Percentiles rank a stretch among this genome's conserved stretches.
phyloP scores from a whole-genome alignment of 1,140 invertebrate species.

The Drosophila lacertosa region DNA sequence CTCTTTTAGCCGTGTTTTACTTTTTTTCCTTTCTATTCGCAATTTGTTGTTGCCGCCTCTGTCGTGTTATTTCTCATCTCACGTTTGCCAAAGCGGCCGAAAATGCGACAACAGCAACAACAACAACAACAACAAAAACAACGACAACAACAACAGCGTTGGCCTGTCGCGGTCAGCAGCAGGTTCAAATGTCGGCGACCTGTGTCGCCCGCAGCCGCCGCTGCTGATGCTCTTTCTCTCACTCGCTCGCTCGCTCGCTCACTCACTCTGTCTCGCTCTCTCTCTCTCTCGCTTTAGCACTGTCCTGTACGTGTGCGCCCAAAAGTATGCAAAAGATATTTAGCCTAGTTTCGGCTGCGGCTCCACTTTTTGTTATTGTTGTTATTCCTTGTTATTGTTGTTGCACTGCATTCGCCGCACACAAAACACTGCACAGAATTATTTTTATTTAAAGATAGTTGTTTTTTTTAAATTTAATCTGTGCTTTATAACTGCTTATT shows the following conservation, averaged over 20 bases:
- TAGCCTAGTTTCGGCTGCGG: constrained; percentile 69
- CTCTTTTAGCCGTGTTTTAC: constrained; percentile 53
- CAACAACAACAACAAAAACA: constrained; percentile 26
- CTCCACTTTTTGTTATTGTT: constrained; percentile 26
- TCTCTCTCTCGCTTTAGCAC: constrained; percentile 9
- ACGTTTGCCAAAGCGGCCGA: constrained; percentile 39
- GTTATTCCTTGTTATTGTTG: constrained; percentile 22
- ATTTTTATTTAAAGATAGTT: neutral
- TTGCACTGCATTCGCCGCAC: constrained; percentile 8
- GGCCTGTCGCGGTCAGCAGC: constrained; percentile 49
- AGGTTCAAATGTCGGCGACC: constrained; percentile 81
- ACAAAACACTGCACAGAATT: constrained; percentile 1
- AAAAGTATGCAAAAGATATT: constrained; percentile 74
- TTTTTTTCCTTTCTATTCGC: constrained; percentile 16
- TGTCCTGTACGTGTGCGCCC: constrained; percentile 42
- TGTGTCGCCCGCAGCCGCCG: constrained; percentile 30
- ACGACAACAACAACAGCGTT: constrained; percentile 17
- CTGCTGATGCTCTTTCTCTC: neutral
- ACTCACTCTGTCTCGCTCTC: neutral
- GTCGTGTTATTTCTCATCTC: constrained; percentile 56
- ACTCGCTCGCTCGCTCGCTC: neutral
- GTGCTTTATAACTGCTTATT: neutral
- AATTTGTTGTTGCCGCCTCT: constrained; percentile 11
- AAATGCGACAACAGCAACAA: constrained; percentile 32
- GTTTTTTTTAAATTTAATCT: constrained; percentile 1